phyloP scores from a whole-genome alignment of 2,797 vertebrate species.

The Leptodactylus fallax region DNA sequence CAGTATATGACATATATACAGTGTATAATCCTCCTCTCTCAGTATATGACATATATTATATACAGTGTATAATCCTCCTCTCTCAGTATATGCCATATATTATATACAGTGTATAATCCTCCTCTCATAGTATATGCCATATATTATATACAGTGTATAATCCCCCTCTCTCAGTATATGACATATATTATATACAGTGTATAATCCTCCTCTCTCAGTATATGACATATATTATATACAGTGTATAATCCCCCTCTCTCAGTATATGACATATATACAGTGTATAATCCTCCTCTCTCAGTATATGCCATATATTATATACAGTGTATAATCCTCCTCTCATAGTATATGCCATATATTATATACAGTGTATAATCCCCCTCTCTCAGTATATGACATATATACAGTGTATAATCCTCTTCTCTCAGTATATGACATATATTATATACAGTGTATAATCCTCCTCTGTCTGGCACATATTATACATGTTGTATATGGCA shows the following conservation, averaged over 20 bases:
- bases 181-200: not conserved
- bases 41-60: not conserved
- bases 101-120: too few relatives aligned
- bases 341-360: not conserved
- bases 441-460: not conserved
- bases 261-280: not conserved
- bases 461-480: too few relatives aligned
- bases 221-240: not conserved
- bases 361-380: too few relatives aligned
- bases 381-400: not conserved
- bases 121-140: too few relatives aligned
- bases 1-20: not conserved
- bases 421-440: not conserved
- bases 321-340: not conserved
- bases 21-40: not conserved
- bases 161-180: not conserved
- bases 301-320: not conserved
- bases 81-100: not conserved
- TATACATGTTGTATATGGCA: too few relatives aligned
- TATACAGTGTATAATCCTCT: not conserved
- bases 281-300: not conserved
- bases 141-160: not conserved
- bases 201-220: not conserved
- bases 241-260: not conserved
- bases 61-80: not conserved